phyloP scores from a whole-genome alignment of 2,113 vertebrate genomes.

The Embiotoca jacksoni region DNA sequence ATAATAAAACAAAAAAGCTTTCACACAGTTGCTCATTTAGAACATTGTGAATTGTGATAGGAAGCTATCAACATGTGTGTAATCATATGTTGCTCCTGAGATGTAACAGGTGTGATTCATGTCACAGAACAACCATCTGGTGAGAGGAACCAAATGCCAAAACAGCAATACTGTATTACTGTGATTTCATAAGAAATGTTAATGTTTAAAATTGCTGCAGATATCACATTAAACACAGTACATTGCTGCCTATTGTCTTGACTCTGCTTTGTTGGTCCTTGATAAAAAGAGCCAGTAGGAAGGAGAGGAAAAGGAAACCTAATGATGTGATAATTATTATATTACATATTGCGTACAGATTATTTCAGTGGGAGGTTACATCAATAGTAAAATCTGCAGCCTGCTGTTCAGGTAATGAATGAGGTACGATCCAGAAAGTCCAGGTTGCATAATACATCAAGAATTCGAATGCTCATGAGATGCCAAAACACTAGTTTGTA shows the following conservation, averaged over 20 bases:
- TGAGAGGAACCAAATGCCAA: background rate
- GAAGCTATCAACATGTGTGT: conserved; percentile 1
- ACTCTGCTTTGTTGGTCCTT: background rate
- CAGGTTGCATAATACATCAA: conserved; percentile 11
- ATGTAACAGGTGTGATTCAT: conserved; percentile 28
- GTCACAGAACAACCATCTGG: conserved; percentile 3
- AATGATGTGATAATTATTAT: conserved; percentile 1
- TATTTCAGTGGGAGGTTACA: conserved; percentile 13
- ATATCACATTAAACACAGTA: background rate
- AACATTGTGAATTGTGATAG: background rate
- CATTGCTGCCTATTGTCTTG: background rate
- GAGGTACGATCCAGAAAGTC: conserved; percentile 31
- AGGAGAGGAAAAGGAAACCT: background rate
- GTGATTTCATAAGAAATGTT: background rate
- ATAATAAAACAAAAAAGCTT: background rate
- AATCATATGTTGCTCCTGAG: background rate
- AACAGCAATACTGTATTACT: background rate
- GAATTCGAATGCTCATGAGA: background rate
- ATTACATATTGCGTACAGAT: conserved; percentile 17
- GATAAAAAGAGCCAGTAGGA: background rate
- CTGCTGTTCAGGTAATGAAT: conserved; percentile 27
- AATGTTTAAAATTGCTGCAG: conserved; percentile 3
- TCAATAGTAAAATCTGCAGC: conserved; percentile 18
- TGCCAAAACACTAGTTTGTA: conserved; percentile 4
- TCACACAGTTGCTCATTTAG: background rate